Conservation (phyloP, 2,113 vertebrate species). For the Prunella fulvescens region DNA sequence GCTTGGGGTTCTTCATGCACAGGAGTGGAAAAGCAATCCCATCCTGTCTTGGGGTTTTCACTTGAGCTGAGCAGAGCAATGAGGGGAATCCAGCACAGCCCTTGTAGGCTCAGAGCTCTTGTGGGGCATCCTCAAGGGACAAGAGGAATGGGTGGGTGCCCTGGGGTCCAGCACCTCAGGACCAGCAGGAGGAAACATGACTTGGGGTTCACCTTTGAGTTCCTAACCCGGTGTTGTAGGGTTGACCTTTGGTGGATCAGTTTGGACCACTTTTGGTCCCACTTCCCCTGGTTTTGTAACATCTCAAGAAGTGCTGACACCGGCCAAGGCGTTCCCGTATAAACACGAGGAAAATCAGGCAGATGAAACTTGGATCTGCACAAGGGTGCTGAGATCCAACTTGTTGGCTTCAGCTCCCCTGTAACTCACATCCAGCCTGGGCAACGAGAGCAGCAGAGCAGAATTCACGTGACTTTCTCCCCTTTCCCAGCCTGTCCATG, state of each 20-base stretch:
- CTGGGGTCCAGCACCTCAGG: background rate
- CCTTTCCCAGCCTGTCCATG: background rate
- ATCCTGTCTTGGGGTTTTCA: background rate
- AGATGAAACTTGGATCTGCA: slow-evolving; percentile 42
- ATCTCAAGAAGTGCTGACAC: background rate
- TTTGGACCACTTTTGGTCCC: background rate
- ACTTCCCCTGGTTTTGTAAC: background rate
- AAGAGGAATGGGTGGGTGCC: background rate
- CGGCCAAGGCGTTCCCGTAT: background rate
- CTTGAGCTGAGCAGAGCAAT: background rate
- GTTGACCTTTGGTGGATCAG: background rate
- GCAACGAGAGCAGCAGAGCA: background rate
- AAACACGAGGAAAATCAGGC: slow-evolving; percentile 11
- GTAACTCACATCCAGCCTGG: background rate
- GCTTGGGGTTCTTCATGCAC: background rate
- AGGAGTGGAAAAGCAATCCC: background rate
- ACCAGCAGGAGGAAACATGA: background rate
- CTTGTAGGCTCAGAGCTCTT: background rate
- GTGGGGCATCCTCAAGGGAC: background rate
- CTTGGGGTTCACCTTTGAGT: background rate
- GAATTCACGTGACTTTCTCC: background rate
- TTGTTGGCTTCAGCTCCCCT: background rate
- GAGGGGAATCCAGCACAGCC: background rate
- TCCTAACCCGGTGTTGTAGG: rapidly evolving
- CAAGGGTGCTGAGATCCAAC: background rate